Base-by-base conservation (phyloP, 1,140 invertebrate species). In the Zaprionus ornatus region DNA sequence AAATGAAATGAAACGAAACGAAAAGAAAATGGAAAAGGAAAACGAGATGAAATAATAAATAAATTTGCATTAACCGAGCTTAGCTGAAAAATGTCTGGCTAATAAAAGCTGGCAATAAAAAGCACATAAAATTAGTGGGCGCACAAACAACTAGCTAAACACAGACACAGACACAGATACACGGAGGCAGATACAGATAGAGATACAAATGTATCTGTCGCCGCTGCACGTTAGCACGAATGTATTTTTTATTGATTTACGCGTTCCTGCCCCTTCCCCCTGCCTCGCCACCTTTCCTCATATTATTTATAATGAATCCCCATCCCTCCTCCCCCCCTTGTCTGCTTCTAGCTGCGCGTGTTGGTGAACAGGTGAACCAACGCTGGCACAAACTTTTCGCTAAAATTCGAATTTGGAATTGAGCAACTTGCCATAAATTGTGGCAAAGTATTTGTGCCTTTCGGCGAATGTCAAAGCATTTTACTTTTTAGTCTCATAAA, bases 81-180 rank as follows among this genome's bases (percentile, higher is more conserved):
- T 90, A 90, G 72, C 63, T 72, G 68, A 90, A 90, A 85, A 90
- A 87, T 87, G 84, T 87, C 80, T 80, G 85, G 85, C 84, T 81
- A 87, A 90, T 90, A 90, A 90, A 90, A 90, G 73, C 59, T 82
- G 74, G 85, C 85, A 76, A 90, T 90, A 85, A 88, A 90, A 86
- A 87, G 64, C 74, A 76, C 80, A 84, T 86, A 90, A 90, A 84
- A 88, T 87, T 90, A 90, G 84, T 84, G 85, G 78, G 68, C 29
- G 27, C 40, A 29, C 55, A 19, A 62, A 35, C 17, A 62, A 40
- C 29, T 9, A 63, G 12, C 40, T 9, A 67, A 10, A 55, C 37
- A 37, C 42, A 59, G 7, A 52, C 17, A 65, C 19, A 29, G 19
- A 32, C 29, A 52, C 32, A 56, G 19, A 59, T 23, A 62, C 29